Percentiles rank a stretch among this genome's conserved stretches.
These are phyloP conservation scores for Nycticorax nycticorax DNA, from an alignment of 2,113 vertebrate species.

Conservation along the genomic window DNA sequence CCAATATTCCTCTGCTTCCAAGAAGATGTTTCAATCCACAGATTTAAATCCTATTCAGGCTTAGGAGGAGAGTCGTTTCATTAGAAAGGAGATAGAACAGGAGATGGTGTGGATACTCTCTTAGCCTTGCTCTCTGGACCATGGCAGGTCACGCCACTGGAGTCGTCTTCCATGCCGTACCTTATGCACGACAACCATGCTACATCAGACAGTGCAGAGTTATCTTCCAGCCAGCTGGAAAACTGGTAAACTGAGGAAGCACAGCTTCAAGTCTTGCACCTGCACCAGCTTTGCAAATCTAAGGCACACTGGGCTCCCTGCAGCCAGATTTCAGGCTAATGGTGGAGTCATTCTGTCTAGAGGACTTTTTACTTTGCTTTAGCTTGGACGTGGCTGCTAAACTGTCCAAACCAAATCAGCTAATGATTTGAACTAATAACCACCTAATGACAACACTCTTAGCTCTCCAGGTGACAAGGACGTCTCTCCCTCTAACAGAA, in stretches of 20 bases:
- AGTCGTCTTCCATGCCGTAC: neutral
- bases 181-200: rapidly evolving
- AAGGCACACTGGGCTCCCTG: neutral
- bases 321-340: neutral
- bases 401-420: neutral
- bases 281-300: neutral
- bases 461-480: neutral
- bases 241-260: neutral
- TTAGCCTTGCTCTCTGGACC: neutral
- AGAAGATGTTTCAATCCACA: neutral
- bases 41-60: neutral
- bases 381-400: neutral
- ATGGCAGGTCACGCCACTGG: neutral
- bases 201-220: neutral
- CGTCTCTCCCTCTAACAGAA: neutral
- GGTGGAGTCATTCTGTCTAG: neutral
- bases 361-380: neutral
- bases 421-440: neutral
- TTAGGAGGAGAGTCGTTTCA: neutral
- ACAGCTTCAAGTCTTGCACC: neutral
- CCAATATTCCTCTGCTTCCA: neutral
- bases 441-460: neutral
- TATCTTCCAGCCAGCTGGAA: neutral
- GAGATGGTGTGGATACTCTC: neutral
- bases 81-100: neutral